Percentiles rank a stretch among this genome's conserved stretches.
Conservation (phyloP, 1,140 invertebrate species). For the Drosophila murphyi region DNA sequence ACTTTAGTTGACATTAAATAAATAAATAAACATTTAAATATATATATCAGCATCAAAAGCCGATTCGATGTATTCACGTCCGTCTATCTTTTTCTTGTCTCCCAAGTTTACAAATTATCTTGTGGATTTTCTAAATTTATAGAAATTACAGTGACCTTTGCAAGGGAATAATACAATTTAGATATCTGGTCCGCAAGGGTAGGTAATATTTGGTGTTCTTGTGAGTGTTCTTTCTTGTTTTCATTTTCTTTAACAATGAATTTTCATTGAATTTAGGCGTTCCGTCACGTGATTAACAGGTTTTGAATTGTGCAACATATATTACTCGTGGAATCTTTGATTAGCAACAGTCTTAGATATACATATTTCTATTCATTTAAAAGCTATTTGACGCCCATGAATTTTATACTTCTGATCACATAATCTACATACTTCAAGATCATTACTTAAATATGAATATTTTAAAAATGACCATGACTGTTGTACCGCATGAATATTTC, state of each 20-base stretch:
- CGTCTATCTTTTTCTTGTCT: no score
- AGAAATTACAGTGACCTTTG: no score
- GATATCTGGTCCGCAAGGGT: no score
- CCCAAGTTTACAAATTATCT: no score
- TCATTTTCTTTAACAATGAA: background rate
- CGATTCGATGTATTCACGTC: no score
- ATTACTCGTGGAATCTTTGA: background rate
- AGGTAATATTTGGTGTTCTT: no score
- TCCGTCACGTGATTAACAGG: slow-evolving; percentile 18
- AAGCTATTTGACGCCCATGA: background rate
- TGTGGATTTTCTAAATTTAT: no score
- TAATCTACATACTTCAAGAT: background rate
- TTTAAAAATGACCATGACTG: slow-evolving; percentile 1
- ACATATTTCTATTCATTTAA: background rate
- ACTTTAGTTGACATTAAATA: no score
- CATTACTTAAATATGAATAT: background rate
- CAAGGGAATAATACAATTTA: no score
- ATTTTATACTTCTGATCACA: background rate
- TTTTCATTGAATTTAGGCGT: slow-evolving; percentile 8
- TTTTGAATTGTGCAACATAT: background rate
- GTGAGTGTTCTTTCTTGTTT: no score
- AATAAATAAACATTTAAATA: no score
- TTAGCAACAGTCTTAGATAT: slow-evolving; percentile 2
- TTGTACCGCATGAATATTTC: background rate
- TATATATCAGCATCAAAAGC: no score